Evolutionary conservation across 2,797 vertebrate species (phyloP).

Genomic region (Peromyscus nudipes): DNA sequence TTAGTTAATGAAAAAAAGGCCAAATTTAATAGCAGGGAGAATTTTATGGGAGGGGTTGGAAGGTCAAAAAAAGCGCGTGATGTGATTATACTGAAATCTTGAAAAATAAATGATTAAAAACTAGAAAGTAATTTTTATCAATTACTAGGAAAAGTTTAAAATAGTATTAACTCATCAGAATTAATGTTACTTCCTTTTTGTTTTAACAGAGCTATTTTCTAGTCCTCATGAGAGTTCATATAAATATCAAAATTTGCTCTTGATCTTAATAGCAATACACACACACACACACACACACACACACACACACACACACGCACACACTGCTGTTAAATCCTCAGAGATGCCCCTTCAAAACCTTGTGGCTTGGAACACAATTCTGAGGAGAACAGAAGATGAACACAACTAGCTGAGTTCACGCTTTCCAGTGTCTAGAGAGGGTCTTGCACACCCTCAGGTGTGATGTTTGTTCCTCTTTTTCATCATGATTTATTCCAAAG

Average conservation of each 20-base stretch:
- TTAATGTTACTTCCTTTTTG: background rate
- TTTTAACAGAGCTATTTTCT: background rate
- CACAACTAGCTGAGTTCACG: conserved; percentile 69
- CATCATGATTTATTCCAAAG: conserved; percentile 85
- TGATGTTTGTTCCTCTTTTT: conserved; percentile 80
- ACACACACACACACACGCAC: background rate
- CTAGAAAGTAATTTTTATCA: background rate
- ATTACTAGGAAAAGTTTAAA: background rate
- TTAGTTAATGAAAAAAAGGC: background rate
- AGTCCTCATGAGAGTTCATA: background rate
- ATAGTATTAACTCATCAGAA: background rate
- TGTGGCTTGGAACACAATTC: background rate
- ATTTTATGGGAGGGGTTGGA: background rate
- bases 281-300: background rate
- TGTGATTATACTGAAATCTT: background rate
- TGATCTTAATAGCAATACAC: background rate
- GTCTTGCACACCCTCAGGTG: conserved; percentile 68
- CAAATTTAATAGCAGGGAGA: background rate
- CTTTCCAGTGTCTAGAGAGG: conserved; percentile 62
- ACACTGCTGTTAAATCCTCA: background rate
- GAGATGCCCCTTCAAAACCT: background rate
- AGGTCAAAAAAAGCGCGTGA: background rate
- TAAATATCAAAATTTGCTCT: background rate
- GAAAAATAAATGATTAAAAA: background rate
- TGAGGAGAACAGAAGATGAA: conserved; percentile 29